These are phyloP conservation scores for Bettongia penicillata DNA, from an alignment of 2,113 vertebrate genomes.

Conservation along the genomic window DNA sequence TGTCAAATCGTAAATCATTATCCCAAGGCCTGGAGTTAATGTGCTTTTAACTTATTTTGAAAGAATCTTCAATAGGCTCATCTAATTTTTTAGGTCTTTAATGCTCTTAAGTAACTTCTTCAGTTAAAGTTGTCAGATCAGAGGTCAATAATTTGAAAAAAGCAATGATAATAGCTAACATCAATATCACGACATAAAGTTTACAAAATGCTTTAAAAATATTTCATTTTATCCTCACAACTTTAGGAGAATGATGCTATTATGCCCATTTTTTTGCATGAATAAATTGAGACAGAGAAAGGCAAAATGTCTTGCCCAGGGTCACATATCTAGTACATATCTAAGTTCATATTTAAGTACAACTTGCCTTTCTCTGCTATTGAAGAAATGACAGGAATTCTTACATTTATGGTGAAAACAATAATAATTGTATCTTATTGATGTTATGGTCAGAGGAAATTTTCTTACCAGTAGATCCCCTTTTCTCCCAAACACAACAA, in stretches of 20 bases:
- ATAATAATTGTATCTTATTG: background rate
- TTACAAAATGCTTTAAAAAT: background rate
- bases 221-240: background rate
- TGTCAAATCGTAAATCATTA: background rate
- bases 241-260: background rate
- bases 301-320: background rate
- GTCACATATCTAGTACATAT: background rate
- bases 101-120: background rate
- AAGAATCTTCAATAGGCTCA: background rate
- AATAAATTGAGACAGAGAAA: background rate
- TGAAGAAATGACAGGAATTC: background rate
- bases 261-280: background rate
- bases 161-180: background rate
- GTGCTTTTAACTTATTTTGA: background rate
- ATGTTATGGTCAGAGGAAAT: background rate
- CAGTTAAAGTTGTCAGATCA: background rate
- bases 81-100: background rate
- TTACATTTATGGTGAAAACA: background rate
- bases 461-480: fast-evolving
- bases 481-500: no score
- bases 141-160: background rate
- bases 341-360: background rate
- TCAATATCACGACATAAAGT: background rate
- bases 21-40: background rate
- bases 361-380: background rate